phyloP scores from a whole-genome alignment of 2,113 vertebrate species.

The Lophura nycthemera region DNA sequence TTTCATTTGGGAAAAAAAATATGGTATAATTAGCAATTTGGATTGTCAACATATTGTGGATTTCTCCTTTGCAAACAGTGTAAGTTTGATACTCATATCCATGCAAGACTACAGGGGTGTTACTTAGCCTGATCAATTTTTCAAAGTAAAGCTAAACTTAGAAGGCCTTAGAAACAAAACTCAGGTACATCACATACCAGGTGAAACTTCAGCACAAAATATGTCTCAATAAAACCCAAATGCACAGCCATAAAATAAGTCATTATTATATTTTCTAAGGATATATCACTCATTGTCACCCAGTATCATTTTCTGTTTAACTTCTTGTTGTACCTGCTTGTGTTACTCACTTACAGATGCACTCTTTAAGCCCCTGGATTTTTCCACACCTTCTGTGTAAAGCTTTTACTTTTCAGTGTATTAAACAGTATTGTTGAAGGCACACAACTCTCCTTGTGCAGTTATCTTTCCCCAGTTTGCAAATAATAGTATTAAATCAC shows the following conservation, averaged over 20 bases:
- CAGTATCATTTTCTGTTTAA: neutral
- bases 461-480: neutral
- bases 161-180: neutral
- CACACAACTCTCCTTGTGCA: neutral
- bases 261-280: neutral
- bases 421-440: neutral
- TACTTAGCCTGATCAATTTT: neutral
- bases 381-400: neutral
- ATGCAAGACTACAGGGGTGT: neutral
- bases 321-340: neutral
- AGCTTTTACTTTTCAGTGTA: neutral
- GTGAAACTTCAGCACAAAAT: neutral
- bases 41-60: neutral
- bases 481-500: neutral
- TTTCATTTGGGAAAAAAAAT: neutral
- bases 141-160: neutral
- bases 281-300: neutral
- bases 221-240: neutral
- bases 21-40: neutral
- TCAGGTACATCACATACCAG: neutral
- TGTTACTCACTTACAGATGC: neutral
- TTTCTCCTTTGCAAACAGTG: neutral
- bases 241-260: neutral
- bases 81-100: neutral
- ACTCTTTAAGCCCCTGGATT: neutral